Percentiles rank a stretch among this genome's conserved stretches.
Conservation (phyloP, 1,140 invertebrate genomes). For the Medauroidea extradentata region DNA sequence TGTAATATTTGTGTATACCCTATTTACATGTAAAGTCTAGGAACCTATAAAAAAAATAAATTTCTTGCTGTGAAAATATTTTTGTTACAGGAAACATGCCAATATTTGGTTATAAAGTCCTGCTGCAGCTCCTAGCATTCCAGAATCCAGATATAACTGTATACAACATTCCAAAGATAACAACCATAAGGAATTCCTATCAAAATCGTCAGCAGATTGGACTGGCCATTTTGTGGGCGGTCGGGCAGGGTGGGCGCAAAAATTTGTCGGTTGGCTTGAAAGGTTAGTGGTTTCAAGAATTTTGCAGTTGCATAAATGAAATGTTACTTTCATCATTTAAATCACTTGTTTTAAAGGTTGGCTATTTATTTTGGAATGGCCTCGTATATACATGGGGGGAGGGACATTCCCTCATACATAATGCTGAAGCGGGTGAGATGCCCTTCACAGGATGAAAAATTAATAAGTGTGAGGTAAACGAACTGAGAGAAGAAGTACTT, state of each 20-base stretch:
- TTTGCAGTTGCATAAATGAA: not conserved
- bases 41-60: not conserved
- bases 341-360: too few species aligned
- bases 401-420: too few species aligned
- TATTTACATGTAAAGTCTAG: not conserved
- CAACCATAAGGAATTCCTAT: constrained; percentile 65
- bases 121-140: constrained; percentile 61
- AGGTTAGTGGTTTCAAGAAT: constrained; percentile 41
- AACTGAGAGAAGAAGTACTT: too few species aligned
- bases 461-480: too few species aligned
- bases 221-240: constrained; percentile 70
- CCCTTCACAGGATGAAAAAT: too few species aligned
- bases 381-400: too few species aligned
- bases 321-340: too few species aligned
- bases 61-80: constrained; percentile 2
- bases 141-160: constrained; percentile 58
- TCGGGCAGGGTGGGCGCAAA: constrained; percentile 67
- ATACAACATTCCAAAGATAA: constrained; percentile 56
- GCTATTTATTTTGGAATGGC: too few species aligned
- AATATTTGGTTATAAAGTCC: constrained; percentile 63
- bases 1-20: too few species aligned
- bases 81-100: constrained; percentile 35
- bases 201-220: constrained; percentile 74
- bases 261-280: constrained; percentile 67
- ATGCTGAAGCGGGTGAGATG: too few species aligned